phyloP scores from a whole-genome alignment of 2,113 vertebrate species.

The Ophthalmolycus amberensis region DNA sequence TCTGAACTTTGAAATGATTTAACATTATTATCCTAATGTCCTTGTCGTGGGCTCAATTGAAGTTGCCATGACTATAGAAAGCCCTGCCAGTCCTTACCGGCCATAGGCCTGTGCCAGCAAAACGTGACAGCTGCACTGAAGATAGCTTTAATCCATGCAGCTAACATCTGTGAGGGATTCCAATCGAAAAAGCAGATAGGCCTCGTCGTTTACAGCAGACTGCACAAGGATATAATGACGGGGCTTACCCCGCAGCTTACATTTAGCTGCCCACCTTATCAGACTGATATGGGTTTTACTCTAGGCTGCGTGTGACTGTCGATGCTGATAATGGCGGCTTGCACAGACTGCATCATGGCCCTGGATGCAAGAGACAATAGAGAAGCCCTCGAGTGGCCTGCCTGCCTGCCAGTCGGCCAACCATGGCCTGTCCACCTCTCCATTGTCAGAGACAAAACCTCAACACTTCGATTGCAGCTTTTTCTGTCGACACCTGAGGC shows the following conservation, averaged over 20 bases:
- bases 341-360: neutral
- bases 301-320: constrained; percentile 6
- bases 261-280: constrained; percentile 32
- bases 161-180: constrained; percentile 17
- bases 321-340: constrained; percentile 9
- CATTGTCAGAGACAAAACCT: neutral
- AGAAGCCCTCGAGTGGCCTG: neutral
- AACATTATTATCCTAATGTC: neutral
- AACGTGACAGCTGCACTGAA: constrained; percentile 23
- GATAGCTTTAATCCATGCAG: constrained; percentile 47
- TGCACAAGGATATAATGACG: constrained; percentile 22
- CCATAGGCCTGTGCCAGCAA: neutral
- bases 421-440: neutral
- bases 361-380: constrained; percentile 10
- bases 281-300: constrained; percentile 19
- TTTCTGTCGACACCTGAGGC: neutral
- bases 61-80: constrained; percentile 34
- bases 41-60: neutral
- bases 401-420: neutral
- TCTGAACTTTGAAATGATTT: constrained; percentile 22
- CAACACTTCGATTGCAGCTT: neutral
- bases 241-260: constrained; percentile 28
- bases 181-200: constrained; percentile 39
- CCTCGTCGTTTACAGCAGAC: constrained; percentile 34
- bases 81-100: neutral